A percentile compares a stretch with the other conserved stretches of the same genome.
Conservation (phyloP, 2,888 invertebrate species). For the Steinernema carpocapsae region DNA sequence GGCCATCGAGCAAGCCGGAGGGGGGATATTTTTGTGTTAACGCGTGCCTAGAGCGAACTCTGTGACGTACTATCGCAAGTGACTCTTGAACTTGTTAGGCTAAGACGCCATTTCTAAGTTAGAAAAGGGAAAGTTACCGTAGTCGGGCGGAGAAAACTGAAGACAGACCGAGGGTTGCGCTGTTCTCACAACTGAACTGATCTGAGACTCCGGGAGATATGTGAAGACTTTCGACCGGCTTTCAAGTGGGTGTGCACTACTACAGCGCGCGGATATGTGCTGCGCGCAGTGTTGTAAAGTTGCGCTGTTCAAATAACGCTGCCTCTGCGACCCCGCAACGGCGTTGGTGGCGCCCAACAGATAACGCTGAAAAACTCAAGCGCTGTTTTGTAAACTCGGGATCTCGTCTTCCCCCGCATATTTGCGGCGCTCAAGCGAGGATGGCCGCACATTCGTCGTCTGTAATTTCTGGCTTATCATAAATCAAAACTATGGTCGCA, state of each 20-base stretch:
- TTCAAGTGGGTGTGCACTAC: constrained; percentile 33
- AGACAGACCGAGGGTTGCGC: constrained; percentile 1
- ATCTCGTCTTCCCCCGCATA: constrained; percentile 23
- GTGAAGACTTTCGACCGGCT: constrained; percentile 24
- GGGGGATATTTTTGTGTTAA: constrained; percentile 34
- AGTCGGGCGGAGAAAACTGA: constrained; percentile 19
- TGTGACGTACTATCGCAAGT: constrained; percentile 28
- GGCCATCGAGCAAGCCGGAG: constrained; percentile 19
- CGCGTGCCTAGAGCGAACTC: constrained; percentile 32
- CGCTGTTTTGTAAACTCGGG: constrained; percentile 21
- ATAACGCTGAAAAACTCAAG: constrained; percentile 24
- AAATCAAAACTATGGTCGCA: background rate
- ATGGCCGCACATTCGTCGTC: background rate
- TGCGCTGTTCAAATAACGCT: constrained; percentile 33
- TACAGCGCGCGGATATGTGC: constrained; percentile 31
- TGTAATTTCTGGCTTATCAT: background rate
- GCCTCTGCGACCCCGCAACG: background rate
- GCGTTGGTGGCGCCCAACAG: constrained; percentile 21
- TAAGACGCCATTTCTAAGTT: background rate
- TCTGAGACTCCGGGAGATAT: constrained; percentile 29
- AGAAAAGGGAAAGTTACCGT: constrained; percentile 29
- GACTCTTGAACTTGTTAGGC: constrained; percentile 4
- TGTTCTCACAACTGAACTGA: constrained; percentile 6
- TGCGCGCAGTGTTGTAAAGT: constrained; percentile 33
- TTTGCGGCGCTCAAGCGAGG: background rate